Base-by-base conservation (phyloP, 1,140 invertebrate genomes). In the Drosophila nigrodunni region DNA sequence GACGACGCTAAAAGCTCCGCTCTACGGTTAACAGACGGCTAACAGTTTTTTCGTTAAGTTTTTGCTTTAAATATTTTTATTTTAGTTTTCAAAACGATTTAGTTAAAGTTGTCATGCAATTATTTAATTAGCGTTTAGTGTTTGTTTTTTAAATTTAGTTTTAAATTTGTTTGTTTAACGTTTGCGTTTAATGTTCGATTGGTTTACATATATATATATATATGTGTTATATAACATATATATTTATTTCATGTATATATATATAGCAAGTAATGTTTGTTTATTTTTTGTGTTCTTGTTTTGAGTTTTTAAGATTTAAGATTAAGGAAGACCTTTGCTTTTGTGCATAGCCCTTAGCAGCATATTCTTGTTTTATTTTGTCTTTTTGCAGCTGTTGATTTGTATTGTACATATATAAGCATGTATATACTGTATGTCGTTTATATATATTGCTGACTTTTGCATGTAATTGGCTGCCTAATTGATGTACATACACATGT, bases 321-420 rank as follows among this genome's bases (percentile, higher is more conserved):
- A 76, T 78, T 81, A 81, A 81, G 78, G 78, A 81, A 81, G 78
- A 81, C 78, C 76, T 72, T 81, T 80, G 74, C 77, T 61, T 69
- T 54, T 76, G 55, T 76, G 74, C 74, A 76, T 74, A 74, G 65
- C 71, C 72, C 71, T 69, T 77, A 77, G 54, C 57, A 68, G 71
- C 72, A 64, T 47, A 30, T 43, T 64, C 2, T 41, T 44, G 7
- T 46, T 44, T 34, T 9, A 49, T 41, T 59, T 52, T 52, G 44
- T 21, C 7, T 46, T 46, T 54, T 47, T 66, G 44, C 50, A 59
- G 60, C 59, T 77, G 74, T 43, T 52, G 15, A 47, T 69, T 47
- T 34, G 52, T 39, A 11, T 41, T 15, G 11, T 47, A 18, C 52
- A 15, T 47, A 25, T 67, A 18, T 66, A 21, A 47, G 50, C 55